phyloP scores from a whole-genome alignment of 2,797 vertebrate species.

The Poecilia picta region DNA sequence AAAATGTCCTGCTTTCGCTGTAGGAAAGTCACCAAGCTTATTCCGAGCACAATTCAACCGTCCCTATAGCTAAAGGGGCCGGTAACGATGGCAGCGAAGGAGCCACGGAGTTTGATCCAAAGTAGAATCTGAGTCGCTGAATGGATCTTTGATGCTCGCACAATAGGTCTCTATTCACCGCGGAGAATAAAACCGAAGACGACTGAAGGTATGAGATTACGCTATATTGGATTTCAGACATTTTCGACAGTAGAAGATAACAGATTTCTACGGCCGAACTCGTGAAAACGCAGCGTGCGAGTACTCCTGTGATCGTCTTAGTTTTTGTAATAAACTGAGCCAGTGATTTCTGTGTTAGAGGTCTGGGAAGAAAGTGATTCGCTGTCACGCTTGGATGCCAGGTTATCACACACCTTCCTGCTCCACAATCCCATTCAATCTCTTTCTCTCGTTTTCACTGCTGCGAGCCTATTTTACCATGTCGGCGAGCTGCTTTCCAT shows the following conservation, averaged over 20 bases:
- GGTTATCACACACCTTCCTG: conserved; percentile 73
- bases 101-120: conserved; percentile 54
- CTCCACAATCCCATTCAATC: conserved; percentile 63
- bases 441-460: conserved; percentile 46
- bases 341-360: conserved; percentile 50
- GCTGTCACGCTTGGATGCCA: conserved; percentile 65
- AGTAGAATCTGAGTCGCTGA: conserved; percentile 48
- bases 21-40: conserved; percentile 10
- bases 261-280: conserved; percentile 34
- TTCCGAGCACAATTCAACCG: conserved; percentile 42
- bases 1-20: conserved; percentile 6
- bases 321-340: conserved; percentile 41
- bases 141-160: conserved; percentile 31
- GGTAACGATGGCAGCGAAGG: conserved; percentile 14
- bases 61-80: conserved; percentile 34
- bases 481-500: conserved; percentile 52
- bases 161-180: conserved; percentile 51
- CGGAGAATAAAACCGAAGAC: conserved; percentile 29
- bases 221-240: conserved; percentile 51
- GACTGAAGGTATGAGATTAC: conserved; percentile 19
- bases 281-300: conserved; percentile 34
- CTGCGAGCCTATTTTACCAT: conserved; percentile 39
- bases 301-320: conserved; percentile 25
- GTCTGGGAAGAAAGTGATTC: conserved; percentile 65
- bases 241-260: conserved; percentile 40